Evolutionary conservation across 2,797 vertebrate species (phyloP).

Genomic region (Synaphobranchus kaupii): DNA sequence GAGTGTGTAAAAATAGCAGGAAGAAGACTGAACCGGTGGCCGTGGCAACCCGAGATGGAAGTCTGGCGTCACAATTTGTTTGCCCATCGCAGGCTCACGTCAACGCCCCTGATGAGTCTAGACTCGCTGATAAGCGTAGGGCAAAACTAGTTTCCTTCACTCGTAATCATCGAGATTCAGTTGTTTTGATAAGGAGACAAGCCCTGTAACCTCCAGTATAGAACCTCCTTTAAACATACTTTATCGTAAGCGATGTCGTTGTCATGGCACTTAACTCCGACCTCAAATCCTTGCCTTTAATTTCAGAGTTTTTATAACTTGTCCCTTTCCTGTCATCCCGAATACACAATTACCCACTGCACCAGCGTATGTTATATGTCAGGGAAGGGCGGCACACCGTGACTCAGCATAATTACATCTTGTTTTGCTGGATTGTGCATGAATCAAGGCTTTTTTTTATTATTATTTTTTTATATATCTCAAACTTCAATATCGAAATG

Average conservation of each 20-base stretch:
- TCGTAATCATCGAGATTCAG: not conserved
- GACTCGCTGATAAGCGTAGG: not conserved
- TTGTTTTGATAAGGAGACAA: not conserved
- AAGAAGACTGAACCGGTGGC: conserved; percentile 4
- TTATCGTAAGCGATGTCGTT: not conserved
- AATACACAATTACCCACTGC: not conserved
- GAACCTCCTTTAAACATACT: not conserved
- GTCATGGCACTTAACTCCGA: not conserved
- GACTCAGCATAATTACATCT: not conserved
- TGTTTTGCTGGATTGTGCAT: not conserved
- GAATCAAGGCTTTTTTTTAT: not conserved
- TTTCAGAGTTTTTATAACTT: not conserved
- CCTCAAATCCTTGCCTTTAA: not conserved
- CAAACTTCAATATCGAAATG: not conserved
- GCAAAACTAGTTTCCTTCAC: not conserved
- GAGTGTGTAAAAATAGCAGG: conserved; percentile 1
- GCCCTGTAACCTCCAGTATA: not conserved
- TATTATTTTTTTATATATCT: not conserved
- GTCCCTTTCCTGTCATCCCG: not conserved
- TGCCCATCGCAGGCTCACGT: not conserved
- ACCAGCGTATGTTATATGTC: not conserved
- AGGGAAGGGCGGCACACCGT: not conserved
- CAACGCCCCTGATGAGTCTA: not conserved
- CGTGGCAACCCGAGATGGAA: not conserved
- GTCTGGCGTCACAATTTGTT: not conserved